These are phyloP conservation scores for Macrochelys suwanniensis DNA, from an alignment of 2,797 vertebrate genomes.

Conservation along the genomic window DNA sequence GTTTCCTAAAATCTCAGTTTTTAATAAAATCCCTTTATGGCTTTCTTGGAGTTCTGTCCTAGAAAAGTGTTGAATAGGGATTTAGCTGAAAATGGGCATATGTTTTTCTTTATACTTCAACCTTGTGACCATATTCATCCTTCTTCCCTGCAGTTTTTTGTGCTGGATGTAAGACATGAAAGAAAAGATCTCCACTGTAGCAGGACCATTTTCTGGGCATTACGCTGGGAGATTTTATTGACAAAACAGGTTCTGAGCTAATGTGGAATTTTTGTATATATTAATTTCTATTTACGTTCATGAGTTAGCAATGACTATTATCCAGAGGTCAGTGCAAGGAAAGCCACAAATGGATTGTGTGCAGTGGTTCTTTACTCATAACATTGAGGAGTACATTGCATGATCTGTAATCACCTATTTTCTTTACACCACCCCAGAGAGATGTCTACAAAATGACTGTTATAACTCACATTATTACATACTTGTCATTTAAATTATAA, in stretches of 20 bases:
- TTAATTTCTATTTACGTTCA: background rate
- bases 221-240: background rate
- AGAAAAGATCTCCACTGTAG: background rate
- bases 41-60: constrained; percentile 80
- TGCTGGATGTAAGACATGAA: background rate
- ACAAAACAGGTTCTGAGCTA: constrained; percentile 17
- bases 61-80: constrained; percentile 81
- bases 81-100: constrained; percentile 82
- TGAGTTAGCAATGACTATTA: constrained; percentile 9
- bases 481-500: rapidly evolving
- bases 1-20: constrained; percentile 82
- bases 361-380: background rate
- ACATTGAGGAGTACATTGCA: background rate
- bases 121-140: constrained; percentile 29
- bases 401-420: background rate
- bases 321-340: background rate
- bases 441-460: background rate
- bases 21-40: constrained; percentile 76
- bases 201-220: constrained; percentile 15
- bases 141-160: constrained; percentile 13
- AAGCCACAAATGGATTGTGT: background rate
- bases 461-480: rapidly evolving
- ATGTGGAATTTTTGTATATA: background rate
- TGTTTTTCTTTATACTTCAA: constrained; percentile 61
- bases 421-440: background rate